Conservation (phyloP, 2,113 vertebrate species). For the Ammospiza nelsoni region DNA sequence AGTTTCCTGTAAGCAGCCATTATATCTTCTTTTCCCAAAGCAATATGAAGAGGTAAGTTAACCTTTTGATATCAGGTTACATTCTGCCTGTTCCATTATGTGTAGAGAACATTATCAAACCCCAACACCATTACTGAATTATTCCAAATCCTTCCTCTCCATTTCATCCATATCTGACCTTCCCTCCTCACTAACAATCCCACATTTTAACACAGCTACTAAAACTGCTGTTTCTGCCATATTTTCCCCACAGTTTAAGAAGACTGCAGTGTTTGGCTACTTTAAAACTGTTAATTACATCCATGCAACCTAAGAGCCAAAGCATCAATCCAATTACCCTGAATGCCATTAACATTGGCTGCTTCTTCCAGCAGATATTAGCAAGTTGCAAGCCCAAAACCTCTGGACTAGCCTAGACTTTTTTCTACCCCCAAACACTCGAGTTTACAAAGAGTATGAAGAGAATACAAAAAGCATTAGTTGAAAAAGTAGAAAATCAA, state of each 20-base stretch:
- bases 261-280: background rate
- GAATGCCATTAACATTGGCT: background rate
- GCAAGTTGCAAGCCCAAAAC: background rate
- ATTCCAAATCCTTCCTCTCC: background rate
- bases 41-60: background rate
- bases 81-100: background rate
- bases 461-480: background rate
- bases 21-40: background rate
- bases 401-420: background rate
- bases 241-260: background rate
- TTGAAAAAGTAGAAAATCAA: background rate
- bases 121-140: background rate
- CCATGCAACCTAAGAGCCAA: background rate
- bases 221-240: background rate
- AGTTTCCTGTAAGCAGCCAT: background rate
- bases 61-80: background rate
- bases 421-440: background rate
- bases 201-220: background rate
- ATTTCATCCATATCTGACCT: background rate
- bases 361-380: background rate
- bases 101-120: background rate
- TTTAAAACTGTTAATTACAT: background rate
- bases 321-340: background rate
- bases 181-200: background rate
- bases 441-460: background rate